Percentiles rank a stretch among this genome's conserved stretches.
Conservation (phyloP, 1,140 invertebrate genomes). For the Calliopsis andreniformis region DNA sequence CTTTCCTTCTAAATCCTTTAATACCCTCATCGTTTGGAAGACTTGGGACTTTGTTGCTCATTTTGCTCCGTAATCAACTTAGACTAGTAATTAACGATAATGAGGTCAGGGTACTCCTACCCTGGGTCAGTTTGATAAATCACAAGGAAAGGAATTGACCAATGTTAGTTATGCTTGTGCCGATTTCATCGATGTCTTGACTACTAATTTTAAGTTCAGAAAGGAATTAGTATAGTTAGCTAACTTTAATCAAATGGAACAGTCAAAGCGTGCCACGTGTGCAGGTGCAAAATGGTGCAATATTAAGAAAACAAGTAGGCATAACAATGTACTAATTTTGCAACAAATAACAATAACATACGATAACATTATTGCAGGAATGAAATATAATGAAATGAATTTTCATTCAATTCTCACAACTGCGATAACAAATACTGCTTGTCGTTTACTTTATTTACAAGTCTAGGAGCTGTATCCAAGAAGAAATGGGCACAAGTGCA, state of each 20-base stretch:
- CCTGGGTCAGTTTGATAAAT: constrained; percentile 37
- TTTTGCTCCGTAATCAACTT: constrained; percentile 55
- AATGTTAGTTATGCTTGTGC: constrained; percentile 46
- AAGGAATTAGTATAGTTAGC: too few species aligned
- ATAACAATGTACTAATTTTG: neutral
- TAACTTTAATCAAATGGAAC: too few species aligned
- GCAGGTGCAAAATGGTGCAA: neutral
- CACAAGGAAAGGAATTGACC: constrained; percentile 53
- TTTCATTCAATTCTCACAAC: neutral
- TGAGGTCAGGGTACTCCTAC: constrained; percentile 34
- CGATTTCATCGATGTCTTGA: constrained; percentile 22
- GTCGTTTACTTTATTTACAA: constrained; percentile 4
- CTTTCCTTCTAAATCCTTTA: constrained; percentile 54
- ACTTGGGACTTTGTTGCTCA: constrained; percentile 74
- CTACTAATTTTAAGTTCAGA: neutral
- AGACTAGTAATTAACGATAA: constrained; percentile 67
- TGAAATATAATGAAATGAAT: neutral
- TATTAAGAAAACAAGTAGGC: neutral
- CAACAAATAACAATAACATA: constrained; percentile 7
- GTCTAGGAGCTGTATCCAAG: neutral
- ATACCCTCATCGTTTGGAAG: constrained; percentile 71
- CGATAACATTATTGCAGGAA: constrained; percentile 5
- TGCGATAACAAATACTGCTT: neutral
- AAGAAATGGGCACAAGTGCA: constrained; percentile 48
- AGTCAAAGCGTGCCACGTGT: too few species aligned